These are phyloP conservation scores for Folsomia candida DNA, from an alignment of 2,888 invertebrate genomes.

Conservation along the genomic window DNA sequence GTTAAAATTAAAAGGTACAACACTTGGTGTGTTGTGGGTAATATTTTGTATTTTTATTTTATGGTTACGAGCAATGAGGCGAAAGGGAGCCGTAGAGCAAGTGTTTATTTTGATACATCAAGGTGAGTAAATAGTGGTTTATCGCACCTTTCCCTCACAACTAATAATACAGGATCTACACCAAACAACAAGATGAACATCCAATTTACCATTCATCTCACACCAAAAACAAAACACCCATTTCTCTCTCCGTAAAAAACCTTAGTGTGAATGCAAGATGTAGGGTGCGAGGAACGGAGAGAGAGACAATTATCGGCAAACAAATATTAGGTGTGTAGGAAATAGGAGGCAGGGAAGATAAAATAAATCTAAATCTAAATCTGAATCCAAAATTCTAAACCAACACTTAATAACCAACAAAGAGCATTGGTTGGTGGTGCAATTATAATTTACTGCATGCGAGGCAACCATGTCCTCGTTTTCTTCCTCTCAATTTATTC, in stretches of 20 bases:
- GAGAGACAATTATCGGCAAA: not conserved
- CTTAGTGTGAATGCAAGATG: not conserved
- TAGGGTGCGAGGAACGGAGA: no score
- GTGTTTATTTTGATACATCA: conserved; percentile 46
- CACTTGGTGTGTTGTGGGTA: no score
- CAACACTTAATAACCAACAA: not conserved
- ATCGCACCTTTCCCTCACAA: conserved; percentile 43
- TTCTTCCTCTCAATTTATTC: not conserved
- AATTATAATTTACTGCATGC: conserved; percentile 17
- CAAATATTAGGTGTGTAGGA: not conserved
- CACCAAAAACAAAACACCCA: not conserved
- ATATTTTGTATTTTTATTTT: not conserved
- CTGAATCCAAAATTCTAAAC: not conserved
- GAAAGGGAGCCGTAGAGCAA: conserved; percentile 21
- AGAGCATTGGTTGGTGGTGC: not conserved
- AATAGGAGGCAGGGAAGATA: not conserved
- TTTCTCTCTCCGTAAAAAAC: not conserved
- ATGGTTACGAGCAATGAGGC: not conserved
- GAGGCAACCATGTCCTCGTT: not conserved
- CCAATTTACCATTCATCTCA: not conserved
- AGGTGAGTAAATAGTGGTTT: conserved; percentile 47
- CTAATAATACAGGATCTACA: not conserved
- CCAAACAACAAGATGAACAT: not conserved
- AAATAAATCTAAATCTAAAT: not conserved
- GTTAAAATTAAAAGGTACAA: no score